phyloP scores from a whole-genome alignment of 2,797 vertebrate genomes.

The Dermochelys coriacea region DNA sequence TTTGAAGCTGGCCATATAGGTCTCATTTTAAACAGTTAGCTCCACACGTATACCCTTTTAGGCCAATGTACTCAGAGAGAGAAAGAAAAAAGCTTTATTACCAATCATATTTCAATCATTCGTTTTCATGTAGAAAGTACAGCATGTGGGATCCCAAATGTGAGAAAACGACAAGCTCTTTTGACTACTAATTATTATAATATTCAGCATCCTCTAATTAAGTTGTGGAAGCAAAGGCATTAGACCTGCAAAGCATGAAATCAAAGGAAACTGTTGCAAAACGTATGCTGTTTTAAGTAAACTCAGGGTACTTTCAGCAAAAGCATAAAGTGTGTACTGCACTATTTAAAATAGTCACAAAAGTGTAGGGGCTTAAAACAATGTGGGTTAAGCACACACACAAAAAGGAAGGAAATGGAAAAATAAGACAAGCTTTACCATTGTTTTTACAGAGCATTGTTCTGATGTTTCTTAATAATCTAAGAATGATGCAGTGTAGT shows the following conservation, averaged over 20 bases:
- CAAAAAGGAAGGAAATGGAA: neutral
- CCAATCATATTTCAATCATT: constrained; percentile 28
- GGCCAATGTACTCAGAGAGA: constrained; percentile 7
- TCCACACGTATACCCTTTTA: constrained; percentile 58
- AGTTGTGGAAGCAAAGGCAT: neutral
- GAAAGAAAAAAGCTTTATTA: constrained; percentile 36
- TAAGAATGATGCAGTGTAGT: neutral
- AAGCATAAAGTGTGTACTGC: neutral
- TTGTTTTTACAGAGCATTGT: neutral
- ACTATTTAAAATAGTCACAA: constrained; percentile 4
- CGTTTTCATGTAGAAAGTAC: constrained; percentile 53
- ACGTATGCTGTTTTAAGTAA: constrained; percentile 11
- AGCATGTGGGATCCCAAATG: constrained; percentile 2
- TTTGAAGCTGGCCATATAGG: constrained; percentile 67
- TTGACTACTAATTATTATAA: neutral
- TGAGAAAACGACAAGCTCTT: constrained; percentile 13
- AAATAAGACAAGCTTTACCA: neutral
- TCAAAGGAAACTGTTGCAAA: constrained; percentile 41
- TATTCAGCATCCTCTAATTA: constrained; percentile 49
- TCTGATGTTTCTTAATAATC: neutral
- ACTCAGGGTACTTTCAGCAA: neutral
- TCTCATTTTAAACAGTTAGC: constrained; percentile 73
- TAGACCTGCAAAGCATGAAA: constrained; percentile 21
- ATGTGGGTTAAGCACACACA: neutral
- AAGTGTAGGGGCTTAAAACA: neutral